Conservation (phyloP, 2,888 invertebrate genomes). For the Epinotia demarniana region DNA sequence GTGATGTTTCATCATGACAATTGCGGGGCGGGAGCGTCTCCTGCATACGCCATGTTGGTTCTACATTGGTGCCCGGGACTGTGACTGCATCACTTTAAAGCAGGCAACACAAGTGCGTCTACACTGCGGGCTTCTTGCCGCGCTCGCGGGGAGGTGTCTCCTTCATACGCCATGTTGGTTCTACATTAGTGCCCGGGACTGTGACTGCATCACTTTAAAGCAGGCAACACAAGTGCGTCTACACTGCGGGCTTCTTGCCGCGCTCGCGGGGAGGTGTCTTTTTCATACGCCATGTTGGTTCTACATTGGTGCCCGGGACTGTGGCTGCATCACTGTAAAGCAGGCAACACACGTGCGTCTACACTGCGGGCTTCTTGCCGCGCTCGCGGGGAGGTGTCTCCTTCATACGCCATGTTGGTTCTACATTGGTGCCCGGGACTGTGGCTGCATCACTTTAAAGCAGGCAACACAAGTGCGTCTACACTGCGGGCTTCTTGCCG, state of each 20-base stretch:
- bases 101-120: background rate
- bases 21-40: too few species aligned
- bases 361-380: slow-evolving; percentile 29
- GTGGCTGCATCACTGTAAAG: background rate
- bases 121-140: slow-evolving; percentile 29
- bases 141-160: slow-evolving; percentile 36
- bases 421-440: too few species aligned
- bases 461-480: background rate
- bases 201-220: background rate
- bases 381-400: slow-evolving; percentile 36
- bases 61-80: too few species aligned
- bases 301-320: too few species aligned
- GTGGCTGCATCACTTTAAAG: too few species aligned
- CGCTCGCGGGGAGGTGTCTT: slow-evolving; percentile 35
- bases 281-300: slow-evolving; percentile 14
- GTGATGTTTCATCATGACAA: too few species aligned
- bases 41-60: too few species aligned
- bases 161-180: slow-evolving; percentile 12
- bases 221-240: background rate
- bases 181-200: too few species aligned
- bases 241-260: slow-evolving; percentile 29
- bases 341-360: background rate
- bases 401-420: slow-evolving; percentile 1
- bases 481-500: slow-evolving; percentile 29
- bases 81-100: too few species aligned